These are phyloP conservation scores for Australoheros facetus DNA, from an alignment of 2,797 vertebrate species.

Conservation along the genomic window DNA sequence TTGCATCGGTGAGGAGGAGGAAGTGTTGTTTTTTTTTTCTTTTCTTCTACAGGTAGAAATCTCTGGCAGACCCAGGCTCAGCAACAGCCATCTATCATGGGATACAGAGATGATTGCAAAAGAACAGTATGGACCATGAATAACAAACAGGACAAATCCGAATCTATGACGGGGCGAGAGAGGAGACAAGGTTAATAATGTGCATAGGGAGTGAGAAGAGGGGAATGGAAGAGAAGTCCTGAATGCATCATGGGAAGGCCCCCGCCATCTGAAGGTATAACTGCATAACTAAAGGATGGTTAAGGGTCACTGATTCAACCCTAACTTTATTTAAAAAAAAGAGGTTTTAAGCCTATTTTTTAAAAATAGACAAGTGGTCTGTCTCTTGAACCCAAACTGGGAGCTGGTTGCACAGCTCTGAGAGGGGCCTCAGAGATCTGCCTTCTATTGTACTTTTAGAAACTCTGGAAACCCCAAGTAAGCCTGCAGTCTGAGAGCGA, in stretches of 20 bases:
- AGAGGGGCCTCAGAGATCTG: not conserved
- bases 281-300: not conserved
- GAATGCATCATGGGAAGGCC: not conserved
- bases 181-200: not conserved
- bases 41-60: accelerated
- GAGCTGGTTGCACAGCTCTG: not conserved
- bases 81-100: not conserved
- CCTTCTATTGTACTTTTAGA: not conserved
- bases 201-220: not conserved
- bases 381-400: not conserved
- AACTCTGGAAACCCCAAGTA: not conserved
- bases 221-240: not conserved
- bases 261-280: not conserved
- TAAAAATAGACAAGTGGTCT: not conserved
- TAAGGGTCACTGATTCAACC: not conserved
- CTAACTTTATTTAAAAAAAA: not conserved
- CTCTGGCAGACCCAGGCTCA: not conserved
- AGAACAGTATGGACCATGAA: not conserved
- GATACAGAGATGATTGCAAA: not conserved
- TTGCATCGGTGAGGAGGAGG: not conserved
- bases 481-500: not conserved
- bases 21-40: not conserved
- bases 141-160: not conserved
- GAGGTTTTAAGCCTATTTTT: not conserved
- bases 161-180: not conserved